A percentile compares a stretch with the other conserved stretches of the same genome.
These are phyloP conservation scores for Turdus rufiventris DNA, from an alignment of 2,113 vertebrate genomes.

Conservation along the genomic window DNA sequence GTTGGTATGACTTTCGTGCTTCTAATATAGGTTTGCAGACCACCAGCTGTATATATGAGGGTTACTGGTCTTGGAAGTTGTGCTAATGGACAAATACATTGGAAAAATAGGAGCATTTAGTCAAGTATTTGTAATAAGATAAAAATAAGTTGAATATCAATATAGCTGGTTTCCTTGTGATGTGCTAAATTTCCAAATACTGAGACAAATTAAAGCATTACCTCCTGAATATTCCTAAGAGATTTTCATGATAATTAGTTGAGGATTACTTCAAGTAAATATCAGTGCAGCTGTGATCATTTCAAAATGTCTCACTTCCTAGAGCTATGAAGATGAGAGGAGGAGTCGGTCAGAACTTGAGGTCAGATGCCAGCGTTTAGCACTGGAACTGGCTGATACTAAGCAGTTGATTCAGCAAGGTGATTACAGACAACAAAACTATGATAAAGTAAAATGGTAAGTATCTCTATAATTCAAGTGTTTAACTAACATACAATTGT, in stretches of 20 bases:
- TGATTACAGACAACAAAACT: slow-evolving; percentile 91
- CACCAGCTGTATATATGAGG: background rate
- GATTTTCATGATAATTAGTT: background rate
- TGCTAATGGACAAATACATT: background rate
- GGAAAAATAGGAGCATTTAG: background rate
- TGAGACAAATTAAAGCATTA: background rate
- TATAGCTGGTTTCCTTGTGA: background rate
- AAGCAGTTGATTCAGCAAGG: slow-evolving; percentile 90
- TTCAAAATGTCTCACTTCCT: slow-evolving; percentile 1
- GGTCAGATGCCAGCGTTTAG: slow-evolving; percentile 85
- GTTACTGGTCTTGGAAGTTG: background rate
- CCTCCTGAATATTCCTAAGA: background rate
- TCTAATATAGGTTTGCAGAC: background rate
- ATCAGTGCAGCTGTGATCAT: background rate
- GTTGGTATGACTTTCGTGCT: background rate
- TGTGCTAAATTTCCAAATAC: background rate
- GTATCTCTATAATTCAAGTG: background rate
- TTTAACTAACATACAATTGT: background rate
- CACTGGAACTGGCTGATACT: slow-evolving; percentile 90
- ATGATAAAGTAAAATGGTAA: slow-evolving; percentile 88
- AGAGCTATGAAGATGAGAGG: slow-evolving; percentile 90
- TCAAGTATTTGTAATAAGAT: background rate
- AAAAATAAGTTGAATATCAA: background rate
- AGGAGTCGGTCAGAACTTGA: slow-evolving; percentile 85
- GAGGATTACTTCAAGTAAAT: background rate